Conservation (phyloP, 2,113 vertebrate species). For the Drymodes brunneopygia region DNA sequence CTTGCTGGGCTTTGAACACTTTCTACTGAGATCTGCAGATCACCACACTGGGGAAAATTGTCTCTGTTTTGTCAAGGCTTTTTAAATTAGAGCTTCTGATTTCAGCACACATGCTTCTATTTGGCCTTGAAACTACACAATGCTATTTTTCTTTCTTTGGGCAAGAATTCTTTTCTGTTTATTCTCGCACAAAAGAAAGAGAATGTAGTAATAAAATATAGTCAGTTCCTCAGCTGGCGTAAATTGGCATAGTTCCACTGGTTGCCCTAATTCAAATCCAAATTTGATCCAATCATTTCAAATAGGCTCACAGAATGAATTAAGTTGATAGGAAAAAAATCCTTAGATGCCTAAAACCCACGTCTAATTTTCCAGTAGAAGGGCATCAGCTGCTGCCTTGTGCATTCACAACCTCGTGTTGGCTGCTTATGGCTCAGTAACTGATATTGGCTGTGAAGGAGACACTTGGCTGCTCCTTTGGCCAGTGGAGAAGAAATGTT, state of each 20-base stretch:
- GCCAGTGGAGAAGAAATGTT: background rate
- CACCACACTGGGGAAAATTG: background rate
- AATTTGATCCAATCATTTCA: constrained; percentile 10
- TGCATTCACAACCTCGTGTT: background rate
- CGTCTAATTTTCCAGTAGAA: constrained; percentile 52
- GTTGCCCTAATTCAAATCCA: background rate
- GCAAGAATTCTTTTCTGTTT: background rate
- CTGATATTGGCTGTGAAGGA: constrained; percentile 18
- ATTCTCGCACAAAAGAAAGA: background rate
- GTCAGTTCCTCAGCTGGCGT: constrained; percentile 12
- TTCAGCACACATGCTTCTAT: background rate
- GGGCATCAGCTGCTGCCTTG: constrained; percentile 51
- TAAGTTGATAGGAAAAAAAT: background rate
- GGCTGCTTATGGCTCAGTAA: constrained; percentile 32
- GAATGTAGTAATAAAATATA: background rate
- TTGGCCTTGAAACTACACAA: background rate
- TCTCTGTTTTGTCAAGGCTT: background rate
- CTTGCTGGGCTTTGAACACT: background rate
- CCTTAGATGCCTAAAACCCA: background rate
- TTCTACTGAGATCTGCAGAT: background rate
- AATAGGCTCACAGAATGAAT: background rate
- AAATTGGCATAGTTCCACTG: background rate
- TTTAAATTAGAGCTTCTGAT: background rate
- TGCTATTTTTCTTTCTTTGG: background rate
- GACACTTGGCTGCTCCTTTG: constrained; percentile 41